A percentile compares a stretch with the other conserved stretches of the same genome.
These are phyloP conservation scores for Stenchaetothrips biformis DNA, from an alignment of 2,888 invertebrate genomes.

Conservation along the genomic window DNA sequence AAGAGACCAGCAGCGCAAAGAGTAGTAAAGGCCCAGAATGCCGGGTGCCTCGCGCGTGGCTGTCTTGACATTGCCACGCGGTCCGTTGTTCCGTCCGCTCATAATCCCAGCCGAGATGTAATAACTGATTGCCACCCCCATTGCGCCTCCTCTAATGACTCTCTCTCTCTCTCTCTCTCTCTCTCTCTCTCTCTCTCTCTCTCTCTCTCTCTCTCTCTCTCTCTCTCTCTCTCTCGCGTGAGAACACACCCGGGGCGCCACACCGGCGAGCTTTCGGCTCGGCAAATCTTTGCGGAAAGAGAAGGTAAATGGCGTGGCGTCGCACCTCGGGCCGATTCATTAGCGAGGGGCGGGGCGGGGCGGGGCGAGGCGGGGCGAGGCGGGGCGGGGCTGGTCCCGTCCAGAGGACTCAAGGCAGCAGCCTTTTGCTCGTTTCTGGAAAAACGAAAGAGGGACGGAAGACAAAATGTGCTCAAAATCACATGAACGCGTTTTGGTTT, in stretches of 20 bases:
- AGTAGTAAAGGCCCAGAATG: neutral
- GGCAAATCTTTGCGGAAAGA: neutral
- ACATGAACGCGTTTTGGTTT: no score
- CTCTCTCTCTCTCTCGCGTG: neutral
- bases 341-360: neutral
- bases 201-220: neutral
- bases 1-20: neutral
- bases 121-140: slow-evolving; percentile 12
- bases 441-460: no score
- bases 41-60: neutral
- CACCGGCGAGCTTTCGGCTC: neutral
- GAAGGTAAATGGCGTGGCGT: neutral
- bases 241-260: neutral
- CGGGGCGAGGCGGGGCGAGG: neutral
- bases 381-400: no score
- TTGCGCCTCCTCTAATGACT: slow-evolving; percentile 9
- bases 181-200: neutral
- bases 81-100: neutral
- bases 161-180: neutral
- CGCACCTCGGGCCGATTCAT: neutral
- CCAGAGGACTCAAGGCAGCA: neutral
- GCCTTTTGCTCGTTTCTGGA: no score
- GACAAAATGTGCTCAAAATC: no score
- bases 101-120: slow-evolving; percentile 4
- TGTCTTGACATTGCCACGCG: neutral